Percentiles rank a stretch among this genome's conserved stretches.
phyloP scores from a whole-genome alignment of 1,140 invertebrate species.

The Harlomillsia oculata region DNA sequence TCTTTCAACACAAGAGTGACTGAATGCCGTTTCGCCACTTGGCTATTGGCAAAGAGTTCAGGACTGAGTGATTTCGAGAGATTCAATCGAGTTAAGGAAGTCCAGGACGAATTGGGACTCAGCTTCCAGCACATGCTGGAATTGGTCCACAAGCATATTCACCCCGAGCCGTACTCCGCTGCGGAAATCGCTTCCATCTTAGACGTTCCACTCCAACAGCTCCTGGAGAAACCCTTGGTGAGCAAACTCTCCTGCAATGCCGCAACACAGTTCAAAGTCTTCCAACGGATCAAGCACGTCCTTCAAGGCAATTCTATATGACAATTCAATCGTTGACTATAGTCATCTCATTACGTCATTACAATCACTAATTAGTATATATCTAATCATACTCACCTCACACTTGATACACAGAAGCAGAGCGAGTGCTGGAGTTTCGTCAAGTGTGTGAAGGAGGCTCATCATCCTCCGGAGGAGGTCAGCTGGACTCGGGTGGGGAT shows the following conservation, averaged over 20 bases:
- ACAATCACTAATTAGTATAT: not conserved
- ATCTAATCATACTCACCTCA: not conserved
- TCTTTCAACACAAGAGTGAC: slow-evolving; percentile 87
- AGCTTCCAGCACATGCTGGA: slow-evolving; percentile 58
- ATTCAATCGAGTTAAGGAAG: slow-evolving; percentile 54
- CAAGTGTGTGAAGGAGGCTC: slow-evolving; percentile 55
- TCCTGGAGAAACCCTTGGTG: slow-evolving; percentile 57
- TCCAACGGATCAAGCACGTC: slow-evolving; percentile 79
- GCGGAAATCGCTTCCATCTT: slow-evolving; percentile 15
- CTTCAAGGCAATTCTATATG: slow-evolving; percentile 57
- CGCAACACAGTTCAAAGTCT: slow-evolving; percentile 64
- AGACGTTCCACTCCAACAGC: slow-evolving; percentile 51
- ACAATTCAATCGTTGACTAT: too few species aligned
- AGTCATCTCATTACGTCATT: too few species aligned
- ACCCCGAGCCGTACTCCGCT: slow-evolving; percentile 61
- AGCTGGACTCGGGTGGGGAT: not conserved
- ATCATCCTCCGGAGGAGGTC: too few species aligned
- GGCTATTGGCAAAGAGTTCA: slow-evolving; percentile 60
- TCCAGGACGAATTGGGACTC: slow-evolving; percentile 55
- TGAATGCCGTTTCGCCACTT: slow-evolving; percentile 83
- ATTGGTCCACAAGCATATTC: slow-evolving; percentile 54
- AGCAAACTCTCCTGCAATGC: slow-evolving; percentile 51
- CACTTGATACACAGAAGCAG: slow-evolving; percentile 64
- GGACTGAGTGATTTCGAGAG: slow-evolving; percentile 52
- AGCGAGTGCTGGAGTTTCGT: slow-evolving; percentile 65